Conservation (phyloP, 2,113 vertebrate genomes). For the Poicephalus gulielmi region DNA sequence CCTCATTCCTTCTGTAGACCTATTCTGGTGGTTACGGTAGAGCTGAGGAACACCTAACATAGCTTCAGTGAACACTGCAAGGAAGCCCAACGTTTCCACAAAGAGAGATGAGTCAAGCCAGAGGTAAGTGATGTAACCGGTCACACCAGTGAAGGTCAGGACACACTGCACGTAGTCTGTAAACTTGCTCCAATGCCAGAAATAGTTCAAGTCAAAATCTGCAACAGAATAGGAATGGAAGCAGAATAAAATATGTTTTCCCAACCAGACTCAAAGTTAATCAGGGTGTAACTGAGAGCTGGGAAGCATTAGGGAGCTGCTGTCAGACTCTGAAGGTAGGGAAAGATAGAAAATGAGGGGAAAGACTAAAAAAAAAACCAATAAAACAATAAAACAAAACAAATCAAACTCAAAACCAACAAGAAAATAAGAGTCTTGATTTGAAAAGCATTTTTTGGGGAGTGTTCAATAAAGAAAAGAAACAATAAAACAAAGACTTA, state of each 20-base stretch:
- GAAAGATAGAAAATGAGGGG: background rate
- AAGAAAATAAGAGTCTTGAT: background rate
- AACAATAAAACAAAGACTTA: background rate
- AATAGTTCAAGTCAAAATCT: slow-evolving; percentile 93
- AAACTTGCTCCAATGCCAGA: slow-evolving; percentile 96
- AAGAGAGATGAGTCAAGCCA: slow-evolving; percentile 89
- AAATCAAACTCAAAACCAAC: background rate
- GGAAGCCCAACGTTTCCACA: slow-evolving; percentile 92
- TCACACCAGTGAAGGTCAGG: slow-evolving; percentile 86
- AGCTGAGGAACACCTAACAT: slow-evolving; percentile 94
- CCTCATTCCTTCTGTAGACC: slow-evolving; percentile 98
- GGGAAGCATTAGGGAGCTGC: background rate
- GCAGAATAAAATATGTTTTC: background rate
- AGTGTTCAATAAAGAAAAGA: background rate
- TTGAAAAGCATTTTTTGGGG: background rate
- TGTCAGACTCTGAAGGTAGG: background rate
- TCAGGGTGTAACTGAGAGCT: background rate
- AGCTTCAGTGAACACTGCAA: slow-evolving; percentile 92
- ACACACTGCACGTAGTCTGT: slow-evolving; percentile 93
- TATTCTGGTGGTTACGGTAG: slow-evolving; percentile 91
- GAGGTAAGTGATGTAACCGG: slow-evolving; percentile 91
- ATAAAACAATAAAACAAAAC: background rate
- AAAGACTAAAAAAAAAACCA: background rate
- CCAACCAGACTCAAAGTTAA: background rate
- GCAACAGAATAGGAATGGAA: slow-evolving; percentile 28